A percentile compares a stretch with the other conserved stretches of the same genome.
phyloP scores from a whole-genome alignment of 2,113 vertebrate genomes.

The Nothobranchius furzeri region DNA sequence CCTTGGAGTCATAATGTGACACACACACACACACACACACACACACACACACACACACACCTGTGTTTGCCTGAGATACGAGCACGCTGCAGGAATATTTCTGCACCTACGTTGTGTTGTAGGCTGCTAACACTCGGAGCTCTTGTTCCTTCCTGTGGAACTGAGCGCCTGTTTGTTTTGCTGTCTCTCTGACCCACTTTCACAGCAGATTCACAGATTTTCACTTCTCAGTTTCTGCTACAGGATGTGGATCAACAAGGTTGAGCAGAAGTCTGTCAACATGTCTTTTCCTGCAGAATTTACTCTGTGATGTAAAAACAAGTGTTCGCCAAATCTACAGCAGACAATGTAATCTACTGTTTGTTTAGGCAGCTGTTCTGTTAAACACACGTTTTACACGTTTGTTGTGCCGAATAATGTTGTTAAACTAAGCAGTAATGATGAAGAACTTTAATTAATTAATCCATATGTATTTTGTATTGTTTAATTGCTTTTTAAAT shows the following conservation, averaged over 20 bases:
- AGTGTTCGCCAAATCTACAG: not conserved
- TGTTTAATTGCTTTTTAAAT: too few species aligned
- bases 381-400: too few species aligned
- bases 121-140: not conserved
- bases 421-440: too few species aligned
- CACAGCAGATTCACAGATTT: slow-evolving; percentile 53
- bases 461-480: too few species aligned
- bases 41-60: too few species aligned
- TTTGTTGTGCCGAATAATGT: too few species aligned
- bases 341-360: too few species aligned
- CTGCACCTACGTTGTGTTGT: too few species aligned
- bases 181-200: slow-evolving; percentile 54
- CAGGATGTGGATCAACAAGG: slow-evolving; percentile 61
- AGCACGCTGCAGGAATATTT: too few species aligned
- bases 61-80: too few species aligned
- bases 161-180: not conserved
- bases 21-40: not conserved
- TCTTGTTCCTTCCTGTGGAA: not conserved
- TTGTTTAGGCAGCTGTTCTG: too few species aligned
- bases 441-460: too few species aligned
- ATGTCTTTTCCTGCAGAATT: slow-evolving; percentile 11
- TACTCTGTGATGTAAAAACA: not conserved
- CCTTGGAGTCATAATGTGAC: not conserved
- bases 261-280: slow-evolving; percentile 44
- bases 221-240: slow-evolving; percentile 61